Conservation (phyloP, 2,113 vertebrate species). For the Fulica atra region DNA sequence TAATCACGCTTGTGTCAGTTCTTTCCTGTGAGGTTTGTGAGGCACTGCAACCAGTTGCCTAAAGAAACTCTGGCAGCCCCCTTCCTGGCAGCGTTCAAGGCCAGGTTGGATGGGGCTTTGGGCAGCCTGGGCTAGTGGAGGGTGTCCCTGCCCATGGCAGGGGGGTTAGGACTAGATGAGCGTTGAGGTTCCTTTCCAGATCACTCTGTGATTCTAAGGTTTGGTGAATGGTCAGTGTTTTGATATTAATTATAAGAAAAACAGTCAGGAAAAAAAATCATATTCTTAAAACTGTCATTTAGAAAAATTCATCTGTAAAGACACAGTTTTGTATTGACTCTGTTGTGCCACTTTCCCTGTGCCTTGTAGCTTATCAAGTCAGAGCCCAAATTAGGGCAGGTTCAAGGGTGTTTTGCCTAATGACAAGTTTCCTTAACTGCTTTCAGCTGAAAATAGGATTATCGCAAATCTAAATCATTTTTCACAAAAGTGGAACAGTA, state of each 20-base stretch:
- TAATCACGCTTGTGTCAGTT: background rate
- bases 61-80: too few relatives aligned
- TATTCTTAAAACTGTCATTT: background rate
- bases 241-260: background rate
- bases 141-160: too few relatives aligned
- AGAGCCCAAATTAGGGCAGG: background rate
- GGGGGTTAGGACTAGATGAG: too few relatives aligned
- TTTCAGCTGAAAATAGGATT: background rate
- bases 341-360: background rate
- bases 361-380: background rate
- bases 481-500: background rate
- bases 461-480: background rate
- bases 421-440: background rate
- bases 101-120: too few relatives aligned
- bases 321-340: background rate
- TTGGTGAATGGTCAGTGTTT: background rate
- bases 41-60: too few relatives aligned
- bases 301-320: background rate
- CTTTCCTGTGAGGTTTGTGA: background rate
- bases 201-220: background rate
- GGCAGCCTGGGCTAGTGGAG: too few relatives aligned
- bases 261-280: accelerated
- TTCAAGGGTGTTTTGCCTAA: background rate
- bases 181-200: too few relatives aligned
- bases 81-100: too few relatives aligned